These are phyloP conservation scores for Venustaconcha ellipsiformis DNA, from an alignment of 1,140 invertebrate genomes.

Conservation along the genomic window DNA sequence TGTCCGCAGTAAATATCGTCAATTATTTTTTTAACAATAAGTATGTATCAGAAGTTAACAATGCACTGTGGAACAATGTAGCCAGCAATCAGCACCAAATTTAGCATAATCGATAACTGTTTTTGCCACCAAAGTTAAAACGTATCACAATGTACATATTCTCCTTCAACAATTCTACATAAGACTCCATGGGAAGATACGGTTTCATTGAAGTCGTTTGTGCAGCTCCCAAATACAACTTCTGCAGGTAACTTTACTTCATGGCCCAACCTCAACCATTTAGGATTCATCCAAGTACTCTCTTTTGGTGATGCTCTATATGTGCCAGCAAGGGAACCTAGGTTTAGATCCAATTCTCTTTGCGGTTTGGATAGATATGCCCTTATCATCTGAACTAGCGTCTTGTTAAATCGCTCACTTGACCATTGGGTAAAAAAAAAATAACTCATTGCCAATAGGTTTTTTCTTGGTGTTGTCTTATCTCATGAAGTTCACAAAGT, in stretches of 20 bases:
- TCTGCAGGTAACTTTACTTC: conserved; percentile 11
- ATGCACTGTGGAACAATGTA: no score
- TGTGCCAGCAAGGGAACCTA: conserved; percentile 14
- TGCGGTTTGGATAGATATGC: not conserved
- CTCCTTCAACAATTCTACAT: conserved; percentile 6
- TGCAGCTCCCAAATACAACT: not conserved
- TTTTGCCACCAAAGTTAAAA: no score
- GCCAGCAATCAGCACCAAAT: no score
- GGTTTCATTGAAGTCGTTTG: not conserved
- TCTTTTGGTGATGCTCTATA: conserved; percentile 16
- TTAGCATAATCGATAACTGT: no score
- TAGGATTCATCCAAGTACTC: not conserved
- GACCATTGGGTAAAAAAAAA: no score
- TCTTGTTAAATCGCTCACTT: conserved; percentile 14
- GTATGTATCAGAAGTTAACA: no score
- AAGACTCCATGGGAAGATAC: not conserved
- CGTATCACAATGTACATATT: no score
- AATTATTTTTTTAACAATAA: no score
- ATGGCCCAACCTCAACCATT: not conserved
- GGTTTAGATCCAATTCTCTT: conserved; percentile 14
- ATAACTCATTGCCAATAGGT: no score
- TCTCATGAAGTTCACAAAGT: conserved; percentile 3
- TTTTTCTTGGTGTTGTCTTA: conserved; percentile 5
- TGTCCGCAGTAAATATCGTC: no score
- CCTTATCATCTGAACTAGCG: conserved; percentile 14